Conservation (phyloP, 2,113 vertebrate genomes). For the Dasypus novemcinctus region DNA sequence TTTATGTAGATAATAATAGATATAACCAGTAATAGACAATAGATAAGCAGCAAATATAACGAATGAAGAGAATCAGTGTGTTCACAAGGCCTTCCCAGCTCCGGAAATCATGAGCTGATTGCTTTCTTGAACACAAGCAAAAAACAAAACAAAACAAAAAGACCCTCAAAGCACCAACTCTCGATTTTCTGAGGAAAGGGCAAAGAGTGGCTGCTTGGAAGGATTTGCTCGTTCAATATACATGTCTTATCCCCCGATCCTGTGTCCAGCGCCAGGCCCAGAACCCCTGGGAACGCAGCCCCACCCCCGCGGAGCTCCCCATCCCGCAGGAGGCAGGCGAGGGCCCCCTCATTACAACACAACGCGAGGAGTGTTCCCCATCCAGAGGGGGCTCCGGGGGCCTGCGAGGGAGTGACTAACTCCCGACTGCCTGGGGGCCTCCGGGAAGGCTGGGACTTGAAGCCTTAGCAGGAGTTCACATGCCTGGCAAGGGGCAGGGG, state of each 20-base stretch:
- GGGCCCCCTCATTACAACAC: slow-evolving; percentile 34
- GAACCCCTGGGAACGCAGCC: neutral
- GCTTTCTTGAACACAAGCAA: neutral
- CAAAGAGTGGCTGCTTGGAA: neutral
- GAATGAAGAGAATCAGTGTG: neutral
- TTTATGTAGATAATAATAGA: no score
- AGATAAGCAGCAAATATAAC: neutral
- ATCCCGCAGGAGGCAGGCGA: neutral
- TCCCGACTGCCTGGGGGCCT: slow-evolving; percentile 51
- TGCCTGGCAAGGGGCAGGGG: slow-evolving; percentile 63
- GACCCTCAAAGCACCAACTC: neutral
- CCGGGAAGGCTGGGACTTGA: slow-evolving; percentile 61
- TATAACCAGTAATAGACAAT: no score
- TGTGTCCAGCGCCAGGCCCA: neutral
- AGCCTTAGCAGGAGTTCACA: slow-evolving; percentile 73
- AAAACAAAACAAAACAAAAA: neutral
- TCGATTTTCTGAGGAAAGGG: slow-evolving; percentile 18
- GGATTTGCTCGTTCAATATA: neutral
- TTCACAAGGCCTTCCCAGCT: neutral
- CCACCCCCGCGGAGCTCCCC: neutral
- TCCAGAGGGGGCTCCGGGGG: slow-evolving; percentile 24
- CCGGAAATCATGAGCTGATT: neutral
- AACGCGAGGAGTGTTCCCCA: slow-evolving; percentile 41
- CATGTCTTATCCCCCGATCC: neutral
- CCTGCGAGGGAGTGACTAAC: slow-evolving; percentile 65